These are phyloP conservation scores for Rotaria macrura DNA, from an alignment of 2,888 invertebrate genomes.

Conservation along the genomic window DNA sequence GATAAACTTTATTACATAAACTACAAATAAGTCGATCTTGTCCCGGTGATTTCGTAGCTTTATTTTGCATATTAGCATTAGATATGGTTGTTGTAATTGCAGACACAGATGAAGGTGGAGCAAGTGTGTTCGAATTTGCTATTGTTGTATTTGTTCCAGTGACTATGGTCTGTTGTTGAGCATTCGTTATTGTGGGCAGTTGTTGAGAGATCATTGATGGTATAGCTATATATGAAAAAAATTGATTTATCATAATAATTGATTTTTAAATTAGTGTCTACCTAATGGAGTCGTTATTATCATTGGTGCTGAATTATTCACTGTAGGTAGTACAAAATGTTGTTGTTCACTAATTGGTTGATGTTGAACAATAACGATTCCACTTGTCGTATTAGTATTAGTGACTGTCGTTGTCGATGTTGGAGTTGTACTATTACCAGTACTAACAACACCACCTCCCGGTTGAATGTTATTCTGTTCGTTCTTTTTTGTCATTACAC, in stretches of 20 bases:
- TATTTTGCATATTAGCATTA: background rate
- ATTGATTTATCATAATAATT: background rate
- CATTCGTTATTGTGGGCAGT: background rate
- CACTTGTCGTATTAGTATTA: background rate
- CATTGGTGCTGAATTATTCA: constrained; percentile 6
- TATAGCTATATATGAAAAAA: background rate
- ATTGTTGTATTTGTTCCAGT: background rate
- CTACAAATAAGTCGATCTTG: constrained; percentile 11
- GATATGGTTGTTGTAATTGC: background rate
- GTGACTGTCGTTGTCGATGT: background rate
- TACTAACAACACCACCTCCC: background rate
- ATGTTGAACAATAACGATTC: constrained; percentile 8
- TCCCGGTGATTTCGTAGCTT: background rate
- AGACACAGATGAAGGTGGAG: background rate
- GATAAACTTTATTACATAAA: constrained; percentile 14
- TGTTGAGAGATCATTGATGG: background rate
- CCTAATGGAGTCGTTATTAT: background rate
- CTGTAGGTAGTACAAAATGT: background rate
- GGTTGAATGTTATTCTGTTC: background rate
- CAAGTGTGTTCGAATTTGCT: background rate
- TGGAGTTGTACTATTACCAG: background rate
- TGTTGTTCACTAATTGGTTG: background rate
- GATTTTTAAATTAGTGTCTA: background rate
- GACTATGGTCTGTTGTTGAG: background rate
- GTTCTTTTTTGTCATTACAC: background rate